Base-by-base conservation (phyloP, 2,888 invertebrate genomes). In the Drosophila siamana region DNA sequence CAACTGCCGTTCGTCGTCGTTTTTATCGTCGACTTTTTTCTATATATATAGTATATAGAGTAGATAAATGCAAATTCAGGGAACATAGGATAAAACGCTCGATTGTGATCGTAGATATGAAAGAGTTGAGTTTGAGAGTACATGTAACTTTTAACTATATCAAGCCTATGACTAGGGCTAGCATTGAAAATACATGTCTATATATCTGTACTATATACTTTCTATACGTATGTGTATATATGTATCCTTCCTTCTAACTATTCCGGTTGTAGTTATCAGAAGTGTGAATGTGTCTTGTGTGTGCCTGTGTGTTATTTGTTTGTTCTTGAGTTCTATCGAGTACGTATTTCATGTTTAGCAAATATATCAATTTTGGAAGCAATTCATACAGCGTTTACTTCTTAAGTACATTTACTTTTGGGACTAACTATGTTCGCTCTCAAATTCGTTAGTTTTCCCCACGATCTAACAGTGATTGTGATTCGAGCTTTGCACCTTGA, bases 91-190 rank as follows among this genome's bases (percentile, higher is more conserved):
- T 57, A 62, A 65, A 85, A 64, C 64, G 74, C 78, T 86, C 88
- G 83, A 83, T 83, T 83, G 88, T 83, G 85, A 86, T 83, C 88
- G 83, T 78, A 86, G 83, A 83, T 83, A 83, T 83, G 83, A 88
- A 88, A 84, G 85, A 56, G 69, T 80, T 61, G 52, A 50, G 57
- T 52, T 70, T 56, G 52, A 55, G 73, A 77, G 73, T 72, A 77
- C 40, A 36, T 68, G 28, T 56, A 59, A 71, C 33, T 50, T 50
- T 60, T 41, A 65, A 59, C 51, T 62, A 51, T 57, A 70, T 69
- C 75, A 81, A 86, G 80, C 80, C 78, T 81, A 74, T 86, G 89
- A 88, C 83, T 88, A 88, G 82, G 78, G 69, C 81, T 78, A 80
- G 68, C 64, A 38, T 46, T 68, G 69, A 78, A 77, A 54, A 59